Evolutionary conservation across 2,888 invertebrate genomes (phyloP), one percentile per base, ranked within the genome.

Genomic region (Bellardia pandia): DNA sequence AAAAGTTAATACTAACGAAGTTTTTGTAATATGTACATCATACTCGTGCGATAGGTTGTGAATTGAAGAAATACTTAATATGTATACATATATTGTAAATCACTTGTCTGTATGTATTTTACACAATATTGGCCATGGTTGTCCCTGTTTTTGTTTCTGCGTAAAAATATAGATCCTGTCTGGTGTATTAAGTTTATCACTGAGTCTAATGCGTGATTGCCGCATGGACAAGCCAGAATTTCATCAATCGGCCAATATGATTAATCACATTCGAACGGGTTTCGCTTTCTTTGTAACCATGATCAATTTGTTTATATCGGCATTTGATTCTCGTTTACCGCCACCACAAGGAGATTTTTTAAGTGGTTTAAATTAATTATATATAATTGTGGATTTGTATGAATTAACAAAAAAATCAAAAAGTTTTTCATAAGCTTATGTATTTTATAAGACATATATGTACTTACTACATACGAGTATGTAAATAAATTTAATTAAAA

Each of bases 201-300:
- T 97, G 92, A 96, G 96, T 93, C 94, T 97, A 90, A 94, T 97
- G 91, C 95, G 96, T 56, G 97, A 97, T 93, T 97, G 97, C 94
- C 95, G 96, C 88, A 95, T 97, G 91, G 96, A 97, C 92, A 94
- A 95, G 90, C 95, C 95, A 68, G 95, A 95, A 89, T 96, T 96
- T 94, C 95, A 96, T 91, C 92, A 92, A 82, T 96, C 97, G 7
- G 96, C 97, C 2, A 94, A 95, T 90, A 93, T 95, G 91, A 95
- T 97, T 90, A 97, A 97, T 94, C 96, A 96, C 91, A 92, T 95
- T 42, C 95, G 96, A 78, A 96, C 97, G 30, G 95, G 95, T 16
- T 94, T 95, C 40, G 96, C 97, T 9, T 96, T 97, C 92, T 92
- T 95, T 85, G 96, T 97, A 75, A 96, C 97, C 6, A 95, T 95